Evolutionary conservation across 1,140 invertebrate genomes (phyloP).

Genomic region (Dendrolimus punctatus): DNA sequence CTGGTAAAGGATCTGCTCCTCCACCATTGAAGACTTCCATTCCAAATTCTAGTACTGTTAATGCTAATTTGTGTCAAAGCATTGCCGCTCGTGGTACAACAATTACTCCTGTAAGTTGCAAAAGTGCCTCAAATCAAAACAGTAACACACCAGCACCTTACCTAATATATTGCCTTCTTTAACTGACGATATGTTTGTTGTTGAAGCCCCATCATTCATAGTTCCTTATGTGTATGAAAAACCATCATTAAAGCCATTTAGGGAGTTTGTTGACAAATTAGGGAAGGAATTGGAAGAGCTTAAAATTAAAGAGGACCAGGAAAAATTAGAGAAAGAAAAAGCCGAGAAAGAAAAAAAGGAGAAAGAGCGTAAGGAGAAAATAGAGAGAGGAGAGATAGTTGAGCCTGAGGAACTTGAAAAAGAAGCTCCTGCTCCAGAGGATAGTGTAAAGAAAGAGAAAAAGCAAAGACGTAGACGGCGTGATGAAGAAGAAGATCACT

Average conservation of each 20-base stretch:
- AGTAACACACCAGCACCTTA: slow-evolving; percentile 54
- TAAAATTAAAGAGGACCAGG: slow-evolving; percentile 56
- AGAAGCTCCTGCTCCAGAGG: slow-evolving; percentile 19
- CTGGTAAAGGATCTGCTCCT: slow-evolving; percentile 45
- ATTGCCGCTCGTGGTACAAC: slow-evolving; percentile 68
- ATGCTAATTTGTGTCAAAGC: slow-evolving; percentile 65
- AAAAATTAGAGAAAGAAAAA: slow-evolving; percentile 61
- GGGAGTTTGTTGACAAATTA: slow-evolving; percentile 81
- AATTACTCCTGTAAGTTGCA: slow-evolving; percentile 65
- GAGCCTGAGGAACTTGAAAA: slow-evolving; percentile 32
- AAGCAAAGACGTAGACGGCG: slow-evolving; percentile 59
- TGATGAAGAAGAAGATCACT: slow-evolving; percentile 59
- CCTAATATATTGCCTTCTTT: slow-evolving; percentile 81
- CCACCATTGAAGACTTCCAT: slow-evolving; percentile 27
- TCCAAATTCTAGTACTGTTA: slow-evolving; percentile 31
- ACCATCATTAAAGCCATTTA: slow-evolving; percentile 83
- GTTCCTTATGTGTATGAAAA: slow-evolving; percentile 93
- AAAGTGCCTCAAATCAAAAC: slow-evolving; percentile 30
- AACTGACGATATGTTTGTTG: slow-evolving; percentile 91
- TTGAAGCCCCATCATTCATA: slow-evolving; percentile 92
- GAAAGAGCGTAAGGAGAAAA: slow-evolving; percentile 57
- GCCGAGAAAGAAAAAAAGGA: slow-evolving; percentile 61
- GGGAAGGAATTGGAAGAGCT: slow-evolving; percentile 77
- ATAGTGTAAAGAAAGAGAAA: slow-evolving; percentile 53
- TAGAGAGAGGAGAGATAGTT: slow-evolving; percentile 59